These are phyloP conservation scores for Chironomus striatipennis DNA, from an alignment of 1,140 invertebrate species.

Conservation along the genomic window DNA sequence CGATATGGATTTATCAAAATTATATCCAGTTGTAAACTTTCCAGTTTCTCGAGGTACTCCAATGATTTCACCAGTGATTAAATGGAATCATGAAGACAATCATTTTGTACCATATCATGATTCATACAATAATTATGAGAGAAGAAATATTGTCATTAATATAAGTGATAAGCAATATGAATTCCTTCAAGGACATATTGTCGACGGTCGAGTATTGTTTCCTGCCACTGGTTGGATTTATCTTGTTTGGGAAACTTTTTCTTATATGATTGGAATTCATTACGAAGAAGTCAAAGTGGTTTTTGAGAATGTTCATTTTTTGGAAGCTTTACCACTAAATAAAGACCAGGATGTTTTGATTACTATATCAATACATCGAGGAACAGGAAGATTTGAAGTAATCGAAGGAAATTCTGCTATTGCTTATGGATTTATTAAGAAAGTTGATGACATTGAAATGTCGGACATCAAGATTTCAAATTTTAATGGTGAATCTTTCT, in stretches of 20 bases:
- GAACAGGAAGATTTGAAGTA: constrained; percentile 72
- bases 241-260: constrained; percentile 81
- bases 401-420: neutral
- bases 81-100: constrained; percentile 85
- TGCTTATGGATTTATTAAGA: neutral
- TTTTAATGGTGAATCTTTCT: neutral
- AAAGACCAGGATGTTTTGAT: constrained; percentile 60
- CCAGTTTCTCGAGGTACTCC: constrained; percentile 72
- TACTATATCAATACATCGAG: constrained; percentile 71
- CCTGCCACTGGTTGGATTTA: constrained; percentile 82
- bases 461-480: constrained; percentile 28
- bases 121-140: constrained; percentile 36
- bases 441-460: neutral
- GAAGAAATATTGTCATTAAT: constrained; percentile 50
- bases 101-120: constrained; percentile 44
- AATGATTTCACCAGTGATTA: constrained; percentile 64
- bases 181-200: constrained; percentile 74
- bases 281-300: constrained; percentile 69
- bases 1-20: constrained; percentile 42
- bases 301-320: constrained; percentile 80
- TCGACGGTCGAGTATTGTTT: constrained; percentile 79
- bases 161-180: constrained; percentile 59
- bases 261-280: constrained; percentile 61
- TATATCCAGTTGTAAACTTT: constrained; percentile 58
- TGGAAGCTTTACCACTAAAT: constrained; percentile 70